Evolutionary conservation across 2,797 vertebrate genomes (phyloP).

Genomic region (Lepus townsendii): DNA sequence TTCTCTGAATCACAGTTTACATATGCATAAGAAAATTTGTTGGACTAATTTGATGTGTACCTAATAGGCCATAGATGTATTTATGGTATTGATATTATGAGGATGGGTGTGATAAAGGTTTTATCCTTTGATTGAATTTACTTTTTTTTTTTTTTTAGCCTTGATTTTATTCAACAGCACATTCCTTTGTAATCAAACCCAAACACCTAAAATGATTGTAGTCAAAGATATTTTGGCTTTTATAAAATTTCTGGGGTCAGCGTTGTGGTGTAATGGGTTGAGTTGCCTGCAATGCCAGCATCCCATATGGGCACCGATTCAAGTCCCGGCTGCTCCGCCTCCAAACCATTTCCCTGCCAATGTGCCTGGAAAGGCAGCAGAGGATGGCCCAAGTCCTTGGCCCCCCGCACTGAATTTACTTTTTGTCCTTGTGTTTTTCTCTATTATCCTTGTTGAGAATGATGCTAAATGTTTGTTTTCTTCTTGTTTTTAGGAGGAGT

Average conservation of each 20-base stretch:
- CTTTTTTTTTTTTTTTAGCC: neutral
- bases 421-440: neutral
- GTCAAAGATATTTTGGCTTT: neutral
- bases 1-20: neutral
- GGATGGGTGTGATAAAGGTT: neutral
- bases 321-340: too few species aligned
- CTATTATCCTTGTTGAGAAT: neutral
- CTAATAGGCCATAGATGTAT: neutral
- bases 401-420: neutral
- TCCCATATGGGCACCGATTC: too few species aligned
- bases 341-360: too few species aligned
- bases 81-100: neutral
- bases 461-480: neutral
- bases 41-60: neutral
- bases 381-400: too few species aligned
- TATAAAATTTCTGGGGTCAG: neutral
- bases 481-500: neutral
- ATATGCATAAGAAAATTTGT: neutral
- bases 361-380: too few species aligned
- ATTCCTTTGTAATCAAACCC: neutral
- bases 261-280: too few species aligned
- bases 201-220: neutral
- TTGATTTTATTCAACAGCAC: neutral
- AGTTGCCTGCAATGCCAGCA: too few species aligned
- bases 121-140: conserved; percentile 7